phyloP scores from a whole-genome alignment of 2,113 vertebrate genomes.

The Otis tarda region DNA sequence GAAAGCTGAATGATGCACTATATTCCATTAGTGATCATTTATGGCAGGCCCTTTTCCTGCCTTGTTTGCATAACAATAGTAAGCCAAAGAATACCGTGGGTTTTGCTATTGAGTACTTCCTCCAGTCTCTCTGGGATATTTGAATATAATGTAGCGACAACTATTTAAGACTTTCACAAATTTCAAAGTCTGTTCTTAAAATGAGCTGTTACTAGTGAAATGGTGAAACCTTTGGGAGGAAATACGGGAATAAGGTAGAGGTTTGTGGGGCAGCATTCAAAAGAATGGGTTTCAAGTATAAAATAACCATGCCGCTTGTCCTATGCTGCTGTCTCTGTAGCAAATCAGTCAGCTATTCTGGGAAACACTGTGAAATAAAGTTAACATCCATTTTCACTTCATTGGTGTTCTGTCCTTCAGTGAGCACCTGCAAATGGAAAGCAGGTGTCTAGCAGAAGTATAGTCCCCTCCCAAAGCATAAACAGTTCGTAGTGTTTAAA shows the following conservation, averaged over 20 bases:
- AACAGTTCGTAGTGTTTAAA: neutral
- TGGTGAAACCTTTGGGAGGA: neutral
- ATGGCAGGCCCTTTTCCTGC: neutral
- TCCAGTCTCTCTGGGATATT: neutral
- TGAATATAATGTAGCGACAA: neutral
- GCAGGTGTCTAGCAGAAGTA: neutral
- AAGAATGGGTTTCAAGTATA: neutral
- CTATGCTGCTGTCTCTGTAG: neutral
- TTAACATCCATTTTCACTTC: neutral
- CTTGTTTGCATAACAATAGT: neutral
- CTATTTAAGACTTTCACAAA: neutral
- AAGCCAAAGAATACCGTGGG: rapidly evolving
- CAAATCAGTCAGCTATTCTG: neutral
- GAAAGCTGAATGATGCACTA: neutral
- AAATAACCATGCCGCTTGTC: neutral
- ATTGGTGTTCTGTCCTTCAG: neutral
- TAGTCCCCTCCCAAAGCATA: neutral
- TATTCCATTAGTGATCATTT: neutral
- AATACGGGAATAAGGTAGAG: neutral
- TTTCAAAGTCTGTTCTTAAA: neutral
- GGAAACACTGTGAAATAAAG: neutral
- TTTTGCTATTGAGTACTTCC: neutral
- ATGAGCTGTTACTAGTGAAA: neutral
- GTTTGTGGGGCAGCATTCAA: neutral
- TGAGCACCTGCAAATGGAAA: neutral